Percentiles rank a stretch among this genome's conserved stretches.
phyloP scores from a whole-genome alignment of 2,797 vertebrate species.

The Trachops cirrhosus region DNA sequence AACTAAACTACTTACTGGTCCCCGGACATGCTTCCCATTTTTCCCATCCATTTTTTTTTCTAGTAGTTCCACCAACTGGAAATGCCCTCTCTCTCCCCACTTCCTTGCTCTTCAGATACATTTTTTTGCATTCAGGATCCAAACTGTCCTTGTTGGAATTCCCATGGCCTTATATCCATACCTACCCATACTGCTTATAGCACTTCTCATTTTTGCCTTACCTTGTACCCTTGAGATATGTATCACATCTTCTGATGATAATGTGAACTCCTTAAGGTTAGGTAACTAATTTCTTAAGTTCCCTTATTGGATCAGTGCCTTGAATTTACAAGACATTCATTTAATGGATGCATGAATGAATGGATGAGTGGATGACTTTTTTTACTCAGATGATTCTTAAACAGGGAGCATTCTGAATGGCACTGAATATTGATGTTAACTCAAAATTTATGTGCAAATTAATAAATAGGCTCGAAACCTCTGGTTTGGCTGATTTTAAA shows the following conservation, averaged over 20 bases:
- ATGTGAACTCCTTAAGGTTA: background rate
- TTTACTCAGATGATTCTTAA: conserved; percentile 28
- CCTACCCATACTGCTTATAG: background rate
- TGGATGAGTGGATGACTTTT: background rate
- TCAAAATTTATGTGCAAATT: background rate
- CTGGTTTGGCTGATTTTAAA: background rate
- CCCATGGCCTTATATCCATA: background rate
- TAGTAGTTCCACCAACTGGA: background rate
- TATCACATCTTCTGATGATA: background rate
- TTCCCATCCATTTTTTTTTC: background rate
- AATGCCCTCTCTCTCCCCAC: background rate
- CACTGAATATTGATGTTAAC: background rate
- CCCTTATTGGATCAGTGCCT: background rate
- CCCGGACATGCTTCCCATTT: background rate
- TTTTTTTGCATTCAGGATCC: background rate
- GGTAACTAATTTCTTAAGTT: background rate
- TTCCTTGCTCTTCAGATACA: background rate
- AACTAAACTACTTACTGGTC: background rate
- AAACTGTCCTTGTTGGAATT: background rate
- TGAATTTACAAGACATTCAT: background rate
- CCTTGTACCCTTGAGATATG: background rate
- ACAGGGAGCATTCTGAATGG: background rate
- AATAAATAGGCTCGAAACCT: background rate
- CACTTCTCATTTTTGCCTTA: background rate
- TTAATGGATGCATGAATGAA: background rate